Conservation (phyloP, 2,888 invertebrate species). For the Melinaea menophilus region DNA sequence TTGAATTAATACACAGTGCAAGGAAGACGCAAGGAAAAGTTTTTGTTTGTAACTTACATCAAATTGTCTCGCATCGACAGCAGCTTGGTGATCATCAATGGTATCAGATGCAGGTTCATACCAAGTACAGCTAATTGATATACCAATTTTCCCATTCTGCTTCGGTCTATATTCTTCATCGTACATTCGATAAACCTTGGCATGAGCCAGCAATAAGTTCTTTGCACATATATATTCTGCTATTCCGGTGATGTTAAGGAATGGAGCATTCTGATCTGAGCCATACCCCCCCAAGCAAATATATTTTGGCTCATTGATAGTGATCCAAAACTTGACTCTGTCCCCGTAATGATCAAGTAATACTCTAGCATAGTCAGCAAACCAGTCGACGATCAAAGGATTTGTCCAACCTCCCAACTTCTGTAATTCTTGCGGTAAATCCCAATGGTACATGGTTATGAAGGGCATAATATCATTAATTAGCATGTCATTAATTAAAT, state of each 20-base stretch:
- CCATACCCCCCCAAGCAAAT: constrained; percentile 69
- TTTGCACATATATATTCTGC: constrained; percentile 76
- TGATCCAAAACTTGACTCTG: constrained; percentile 77
- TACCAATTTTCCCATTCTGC: constrained; percentile 54
- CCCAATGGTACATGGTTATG: constrained; percentile 78
- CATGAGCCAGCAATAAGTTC: constrained; percentile 77
- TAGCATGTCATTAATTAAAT: constrained; percentile 76
- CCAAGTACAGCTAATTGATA: constrained; percentile 64
- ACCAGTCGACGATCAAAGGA: constrained; percentile 64
- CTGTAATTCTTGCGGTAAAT: constrained; percentile 73
- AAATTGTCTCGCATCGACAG: constrained; percentile 73
- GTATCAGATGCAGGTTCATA: constrained; percentile 68
- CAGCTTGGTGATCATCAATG: constrained; percentile 68
- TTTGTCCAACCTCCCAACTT: constrained; percentile 78
- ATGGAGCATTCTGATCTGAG: constrained; percentile 50
- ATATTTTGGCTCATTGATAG: constrained; percentile 78
- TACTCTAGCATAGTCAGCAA: constrained; percentile 68
- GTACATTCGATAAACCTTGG: constrained; percentile 66
- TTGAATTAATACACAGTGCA: background rate
- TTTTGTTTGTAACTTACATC: constrained; percentile 54
- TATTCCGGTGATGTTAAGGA: constrained; percentile 57
- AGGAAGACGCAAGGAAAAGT: background rate
- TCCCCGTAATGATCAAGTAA: constrained; percentile 68
- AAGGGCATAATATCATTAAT: constrained; percentile 70
- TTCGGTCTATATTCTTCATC: constrained; percentile 50